These are phyloP conservation scores for Diplolepis rosae DNA, from an alignment of 2,888 invertebrate genomes.

Conservation along the genomic window DNA sequence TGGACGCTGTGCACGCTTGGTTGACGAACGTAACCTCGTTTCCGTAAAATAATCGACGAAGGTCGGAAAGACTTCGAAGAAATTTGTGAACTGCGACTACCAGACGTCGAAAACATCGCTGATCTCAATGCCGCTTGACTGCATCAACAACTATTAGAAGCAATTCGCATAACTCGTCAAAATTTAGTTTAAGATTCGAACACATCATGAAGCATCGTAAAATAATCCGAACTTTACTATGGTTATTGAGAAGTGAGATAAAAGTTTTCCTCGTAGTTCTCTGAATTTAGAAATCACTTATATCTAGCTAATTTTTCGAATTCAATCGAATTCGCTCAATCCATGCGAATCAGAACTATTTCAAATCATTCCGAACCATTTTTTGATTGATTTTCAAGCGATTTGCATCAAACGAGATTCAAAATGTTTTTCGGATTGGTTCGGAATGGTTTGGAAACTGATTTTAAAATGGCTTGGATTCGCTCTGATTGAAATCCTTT, in stretches of 20 bases:
- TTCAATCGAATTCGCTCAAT: too few species aligned
- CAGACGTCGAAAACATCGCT: neutral
- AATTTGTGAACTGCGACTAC: neutral
- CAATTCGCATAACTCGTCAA: constrained; percentile 3
- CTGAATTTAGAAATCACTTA: too few species aligned
- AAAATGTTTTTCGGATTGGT: too few species aligned
- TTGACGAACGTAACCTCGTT: constrained; percentile 21
- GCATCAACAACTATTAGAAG: constrained; percentile 6
- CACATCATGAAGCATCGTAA: neutral
- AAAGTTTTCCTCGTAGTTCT: neutral
- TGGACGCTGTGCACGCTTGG: constrained; percentile 6
- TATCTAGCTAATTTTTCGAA: too few species aligned
- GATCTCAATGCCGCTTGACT: neutral
- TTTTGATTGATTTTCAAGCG: too few species aligned
- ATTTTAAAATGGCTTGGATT: too few species aligned
- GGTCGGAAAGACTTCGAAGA: neutral
- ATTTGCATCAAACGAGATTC: too few species aligned
- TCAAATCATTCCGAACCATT: too few species aligned
- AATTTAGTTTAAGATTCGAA: neutral
- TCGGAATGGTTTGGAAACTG: too few species aligned
- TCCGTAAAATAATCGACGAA: neutral
- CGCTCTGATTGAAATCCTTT: too few species aligned
- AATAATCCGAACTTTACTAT: neutral
- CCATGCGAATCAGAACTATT: too few species aligned
- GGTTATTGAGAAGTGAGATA: neutral